Conservation (phyloP, 37 sponge, comb jelly and placozoan genomes). For the Cladorhizidae sp. region DNA sequence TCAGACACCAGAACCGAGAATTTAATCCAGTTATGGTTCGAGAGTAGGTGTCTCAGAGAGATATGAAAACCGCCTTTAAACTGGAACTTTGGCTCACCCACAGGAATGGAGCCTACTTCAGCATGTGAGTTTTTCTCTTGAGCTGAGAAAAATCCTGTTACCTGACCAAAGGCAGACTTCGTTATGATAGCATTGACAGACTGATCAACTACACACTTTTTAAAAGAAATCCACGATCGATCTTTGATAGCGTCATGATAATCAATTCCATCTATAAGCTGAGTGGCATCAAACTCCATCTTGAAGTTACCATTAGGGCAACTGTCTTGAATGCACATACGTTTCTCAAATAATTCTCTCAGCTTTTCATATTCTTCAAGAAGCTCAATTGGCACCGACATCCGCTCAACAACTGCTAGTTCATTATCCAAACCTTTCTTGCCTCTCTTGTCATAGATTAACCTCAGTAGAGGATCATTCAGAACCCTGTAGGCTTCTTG, state of each 20-base stretch:
- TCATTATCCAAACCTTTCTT: constrained; percentile 78
- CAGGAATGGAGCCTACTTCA: too few species aligned
- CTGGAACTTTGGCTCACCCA: too few species aligned
- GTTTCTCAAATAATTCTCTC: constrained; percentile 72
- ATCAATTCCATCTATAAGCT: constrained; percentile 33
- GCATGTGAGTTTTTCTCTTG: background rate
- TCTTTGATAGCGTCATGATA: background rate
- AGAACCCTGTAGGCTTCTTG: constrained; percentile 92
- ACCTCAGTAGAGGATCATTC: constrained; percentile 74
- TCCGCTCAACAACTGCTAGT: constrained; percentile 64
- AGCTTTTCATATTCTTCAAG: constrained; percentile 81
- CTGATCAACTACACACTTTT: constrained; percentile 31
- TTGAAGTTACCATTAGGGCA: constrained; percentile 58
- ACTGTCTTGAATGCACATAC: constrained; percentile 69
- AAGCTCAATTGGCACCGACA: constrained; percentile 71
- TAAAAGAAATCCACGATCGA: constrained; percentile 11
- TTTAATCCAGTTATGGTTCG: constrained; percentile 61
- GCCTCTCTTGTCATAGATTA: constrained; percentile 90
- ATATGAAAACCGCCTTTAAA: constrained; percentile 48
- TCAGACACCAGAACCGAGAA: constrained; percentile 17
- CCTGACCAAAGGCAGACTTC: constrained; percentile 15
- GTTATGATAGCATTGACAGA: constrained; percentile 64
- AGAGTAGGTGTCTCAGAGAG: constrained; percentile 34
- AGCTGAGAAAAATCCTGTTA: constrained; percentile 41
- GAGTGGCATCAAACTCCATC: constrained; percentile 62